phyloP scores from a whole-genome alignment of 2,113 vertebrate species.

The Casuarius casuarius region DNA sequence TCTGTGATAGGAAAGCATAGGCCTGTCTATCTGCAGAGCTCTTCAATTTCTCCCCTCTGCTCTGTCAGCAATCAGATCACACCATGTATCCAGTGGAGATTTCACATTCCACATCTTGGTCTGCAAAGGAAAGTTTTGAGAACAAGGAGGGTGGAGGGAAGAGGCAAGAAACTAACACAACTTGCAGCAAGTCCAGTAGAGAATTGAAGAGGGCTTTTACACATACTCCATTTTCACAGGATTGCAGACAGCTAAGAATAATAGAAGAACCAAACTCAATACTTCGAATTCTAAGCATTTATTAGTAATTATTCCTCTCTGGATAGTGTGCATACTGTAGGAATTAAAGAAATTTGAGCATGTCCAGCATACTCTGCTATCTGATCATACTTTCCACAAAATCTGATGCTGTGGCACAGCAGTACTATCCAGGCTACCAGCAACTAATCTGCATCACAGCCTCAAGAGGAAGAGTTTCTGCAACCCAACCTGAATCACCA shows the following conservation, averaged over 20 bases:
- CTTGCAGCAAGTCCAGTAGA: not conserved
- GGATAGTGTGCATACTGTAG: not conserved
- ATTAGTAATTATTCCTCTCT: not conserved
- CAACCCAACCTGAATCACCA: not conserved
- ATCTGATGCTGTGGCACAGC: not conserved
- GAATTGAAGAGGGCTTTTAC: not conserved
- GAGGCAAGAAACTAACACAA: not conserved
- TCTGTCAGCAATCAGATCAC: not conserved
- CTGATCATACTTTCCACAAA: not conserved
- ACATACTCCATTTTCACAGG: not conserved
- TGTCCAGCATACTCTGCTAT: not conserved
- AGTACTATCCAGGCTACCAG: not conserved
- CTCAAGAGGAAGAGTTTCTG: not conserved
- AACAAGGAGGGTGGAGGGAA: fast-evolving
- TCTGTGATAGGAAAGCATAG: not conserved
- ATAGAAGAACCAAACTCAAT: not conserved
- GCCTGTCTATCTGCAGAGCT: not conserved
- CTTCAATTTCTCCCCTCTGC: not conserved
- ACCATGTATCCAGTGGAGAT: not conserved
- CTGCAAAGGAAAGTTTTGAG: not conserved
- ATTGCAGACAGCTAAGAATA: not conserved
- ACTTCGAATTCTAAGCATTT: not conserved
- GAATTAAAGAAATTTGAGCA: not conserved
- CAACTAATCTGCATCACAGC: not conserved
- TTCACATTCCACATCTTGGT: not conserved